Base-by-base conservation (phyloP, 2,113 vertebrate genomes). In the Beaufortia kweichowensis region DNA sequence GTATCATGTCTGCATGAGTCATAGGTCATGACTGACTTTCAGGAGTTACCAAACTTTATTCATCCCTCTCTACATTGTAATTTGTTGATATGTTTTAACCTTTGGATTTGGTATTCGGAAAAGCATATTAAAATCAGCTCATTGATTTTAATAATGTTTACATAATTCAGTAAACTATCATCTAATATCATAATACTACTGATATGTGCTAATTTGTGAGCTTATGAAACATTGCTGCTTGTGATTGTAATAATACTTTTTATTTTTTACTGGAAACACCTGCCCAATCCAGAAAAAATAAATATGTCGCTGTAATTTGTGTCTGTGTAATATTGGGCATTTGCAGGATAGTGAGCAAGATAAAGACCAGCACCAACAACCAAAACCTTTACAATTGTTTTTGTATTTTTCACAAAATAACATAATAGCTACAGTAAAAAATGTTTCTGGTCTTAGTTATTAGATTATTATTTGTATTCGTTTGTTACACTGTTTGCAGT, bases 131-230 rank as follows among this genome's bases (percentile, higher is more conserved):
- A n/a, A 21, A 53, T 53, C 15, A n/a, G 48, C 6, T n/a, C 19
- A 81, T 56, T 63, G 60, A 23, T 66, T 55, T 83, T 82, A 75
- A 80, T 82, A 60, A 79, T 64, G 80, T 88, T 86, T 85, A 83
- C 75, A 74, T 28, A 17, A 62, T 60, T 17, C 33, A n/a, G 21
- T 35, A 4, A 53, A 50, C 46, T 23, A 10, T 23, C 10, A 6
- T 33, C 23, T 66, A 8, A 28, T 31, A n/a, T n/a, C n/a, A n/a
- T n/a, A n/a, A 2, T 70, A 23, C 39, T 80, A 69, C 77, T 53
- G 76, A 84, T 48, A 31, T 76, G n/a, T 4, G 43, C 26, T 26
- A 35, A 6, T 46, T 23, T 74, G 43, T 77, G 29, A 76, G 1
- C 19, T n/a, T 53, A 17, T 53, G 4, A 64, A 39, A 64, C 21